Percentiles rank a stretch among this genome's conserved stretches.
phyloP scores from a whole-genome alignment of 2,888 invertebrate species.

The Lysandra bellargus region DNA sequence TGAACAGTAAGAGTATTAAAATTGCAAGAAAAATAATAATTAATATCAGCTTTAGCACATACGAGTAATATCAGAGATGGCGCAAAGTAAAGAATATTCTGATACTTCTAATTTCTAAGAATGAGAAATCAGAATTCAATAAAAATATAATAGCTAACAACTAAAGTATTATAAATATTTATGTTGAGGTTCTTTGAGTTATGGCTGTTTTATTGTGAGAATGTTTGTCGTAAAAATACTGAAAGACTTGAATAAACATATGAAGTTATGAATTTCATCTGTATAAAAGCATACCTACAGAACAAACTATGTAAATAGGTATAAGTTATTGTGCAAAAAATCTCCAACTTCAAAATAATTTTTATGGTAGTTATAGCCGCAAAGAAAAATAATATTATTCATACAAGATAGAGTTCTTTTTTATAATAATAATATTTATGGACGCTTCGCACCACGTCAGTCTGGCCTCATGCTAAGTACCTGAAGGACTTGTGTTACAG shows the following conservation, averaged over 20 bases:
- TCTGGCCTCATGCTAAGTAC: too few relatives aligned
- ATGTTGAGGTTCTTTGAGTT: conserved; percentile 47
- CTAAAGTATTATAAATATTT: conserved; percentile 70
- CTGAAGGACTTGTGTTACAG: too few relatives aligned
- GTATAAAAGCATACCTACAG: not conserved
- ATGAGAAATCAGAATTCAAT: conserved; percentile 42
- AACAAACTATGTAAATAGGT: too few relatives aligned
- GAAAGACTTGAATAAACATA: not conserved
- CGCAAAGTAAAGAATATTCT: not conserved
- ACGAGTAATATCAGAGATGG: not conserved
- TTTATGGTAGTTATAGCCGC: too few relatives aligned
- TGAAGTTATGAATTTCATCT: conserved; percentile 33
- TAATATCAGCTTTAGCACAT: too few relatives aligned
- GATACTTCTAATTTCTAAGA: not conserved
- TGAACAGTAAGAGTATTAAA: too few relatives aligned
- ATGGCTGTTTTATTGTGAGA: conserved; percentile 70
- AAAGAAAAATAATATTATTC: too few relatives aligned
- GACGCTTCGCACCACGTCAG: too few relatives aligned
- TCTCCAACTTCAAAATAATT: not conserved
- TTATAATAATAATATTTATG: too few relatives aligned
- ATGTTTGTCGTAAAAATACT: conserved; percentile 50
- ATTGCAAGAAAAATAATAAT: too few relatives aligned
- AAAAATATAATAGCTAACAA: conserved; percentile 53
- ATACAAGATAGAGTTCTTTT: too few relatives aligned
- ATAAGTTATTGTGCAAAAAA: too few relatives aligned